A percentile compares a stretch with the other conserved stretches of the same genome.
phyloP scores from a whole-genome alignment of 2,797 vertebrate species.

The Enteromius mattozi region DNA sequence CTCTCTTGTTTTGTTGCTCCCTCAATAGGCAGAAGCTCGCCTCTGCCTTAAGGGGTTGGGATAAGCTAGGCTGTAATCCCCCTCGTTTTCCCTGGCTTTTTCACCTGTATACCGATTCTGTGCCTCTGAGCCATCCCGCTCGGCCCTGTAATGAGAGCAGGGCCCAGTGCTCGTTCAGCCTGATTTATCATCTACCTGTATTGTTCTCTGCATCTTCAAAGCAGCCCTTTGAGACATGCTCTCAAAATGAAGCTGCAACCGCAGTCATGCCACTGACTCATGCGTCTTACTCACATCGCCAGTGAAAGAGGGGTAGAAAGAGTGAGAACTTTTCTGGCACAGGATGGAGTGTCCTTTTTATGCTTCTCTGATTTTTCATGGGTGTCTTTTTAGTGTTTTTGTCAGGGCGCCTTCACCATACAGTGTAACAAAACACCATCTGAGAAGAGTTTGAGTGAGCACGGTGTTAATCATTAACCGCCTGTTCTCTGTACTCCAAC shows the following conservation, averaged over 20 bases:
- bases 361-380: conserved; percentile 18
- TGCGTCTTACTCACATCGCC: conserved; percentile 49
- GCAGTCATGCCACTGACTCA: conserved; percentile 59
- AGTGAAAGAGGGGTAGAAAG: conserved; percentile 9
- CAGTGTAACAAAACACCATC: conserved; percentile 59
- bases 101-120: conserved; percentile 43
- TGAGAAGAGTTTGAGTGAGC: conserved; percentile 49
- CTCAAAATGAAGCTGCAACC: conserved; percentile 58
- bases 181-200: conserved; percentile 66
- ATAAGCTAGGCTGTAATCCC: conserved; percentile 32
- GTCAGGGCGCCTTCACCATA: conserved; percentile 42
- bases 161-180: conserved; percentile 41
- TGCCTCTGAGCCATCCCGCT: conserved; percentile 42
- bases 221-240: conserved; percentile 57
- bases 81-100: conserved; percentile 31
- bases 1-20: conserved; percentile 13
- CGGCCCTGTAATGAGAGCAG: conserved; percentile 52
- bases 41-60: conserved; percentile 49
- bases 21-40: not conserved
- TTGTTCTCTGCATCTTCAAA: conserved; percentile 74
- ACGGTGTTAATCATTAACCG: conserved; percentile 66
- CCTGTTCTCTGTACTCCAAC: conserved; percentile 57
- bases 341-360: conserved; percentile 40
- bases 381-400: conserved; percentile 52
- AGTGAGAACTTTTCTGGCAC: conserved; percentile 30